phyloP scores from a whole-genome alignment of 2,797 vertebrate genomes.

The Champsocephalus gunnari region DNA sequence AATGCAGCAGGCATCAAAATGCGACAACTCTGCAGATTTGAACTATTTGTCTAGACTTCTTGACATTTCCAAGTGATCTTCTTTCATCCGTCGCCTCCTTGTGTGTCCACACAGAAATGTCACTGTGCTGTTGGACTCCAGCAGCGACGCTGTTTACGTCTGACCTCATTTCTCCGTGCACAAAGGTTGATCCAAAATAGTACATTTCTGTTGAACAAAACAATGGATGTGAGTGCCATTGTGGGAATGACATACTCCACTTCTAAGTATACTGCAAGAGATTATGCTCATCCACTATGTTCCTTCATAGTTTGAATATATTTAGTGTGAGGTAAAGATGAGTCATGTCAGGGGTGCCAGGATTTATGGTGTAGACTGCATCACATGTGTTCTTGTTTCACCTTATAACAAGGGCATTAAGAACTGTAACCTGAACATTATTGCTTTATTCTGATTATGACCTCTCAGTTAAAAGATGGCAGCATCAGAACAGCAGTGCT shows the following conservation, averaged over 20 bases:
- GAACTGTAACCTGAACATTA: background rate
- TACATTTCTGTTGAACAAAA: conserved; percentile 36
- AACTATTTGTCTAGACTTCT: background rate
- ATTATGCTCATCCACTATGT: conserved; percentile 8
- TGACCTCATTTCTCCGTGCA: conserved; percentile 67
- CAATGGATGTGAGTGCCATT: background rate
- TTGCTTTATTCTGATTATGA: conserved; percentile 25
- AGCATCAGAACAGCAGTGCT: conserved; percentile 7
- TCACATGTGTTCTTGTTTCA: background rate
- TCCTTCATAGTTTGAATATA: conserved; percentile 18
- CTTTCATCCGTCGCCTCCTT: background rate
- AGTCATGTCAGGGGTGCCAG: background rate
- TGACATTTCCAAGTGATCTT: conserved; percentile 54
- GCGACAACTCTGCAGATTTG: background rate
- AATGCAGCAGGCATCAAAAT: background rate
- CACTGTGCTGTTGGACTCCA: conserved; percentile 32
- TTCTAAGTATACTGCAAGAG: conserved; percentile 19
- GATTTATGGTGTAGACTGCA: background rate
- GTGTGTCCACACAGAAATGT: conserved; percentile 59
- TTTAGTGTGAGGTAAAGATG: conserved; percentile 15
- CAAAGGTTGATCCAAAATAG: conserved; percentile 61
- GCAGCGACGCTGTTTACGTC: conserved; percentile 33
- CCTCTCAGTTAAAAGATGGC: background rate
- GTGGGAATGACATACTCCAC: conserved; percentile 5
- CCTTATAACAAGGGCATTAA: background rate